Evolutionary conservation across 1,140 invertebrate genomes (phyloP).

Genomic region (Pseudomyrmex gracilis): DNA sequence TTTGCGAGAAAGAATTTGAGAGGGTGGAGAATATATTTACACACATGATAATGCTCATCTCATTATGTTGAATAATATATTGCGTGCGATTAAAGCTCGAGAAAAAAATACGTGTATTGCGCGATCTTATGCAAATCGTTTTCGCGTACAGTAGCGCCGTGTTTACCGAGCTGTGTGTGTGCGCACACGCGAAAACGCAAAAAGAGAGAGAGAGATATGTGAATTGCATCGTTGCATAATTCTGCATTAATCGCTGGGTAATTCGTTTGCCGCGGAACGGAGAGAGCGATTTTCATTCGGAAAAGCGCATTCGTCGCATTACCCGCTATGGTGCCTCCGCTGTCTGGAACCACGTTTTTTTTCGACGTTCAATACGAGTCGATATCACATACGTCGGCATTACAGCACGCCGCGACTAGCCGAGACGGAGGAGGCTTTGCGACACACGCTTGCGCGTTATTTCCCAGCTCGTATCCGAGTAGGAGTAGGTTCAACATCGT

Average conservation of each 20-base stretch:
- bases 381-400: background rate
- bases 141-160: background rate
- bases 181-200: background rate
- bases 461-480: constrained; percentile 13
- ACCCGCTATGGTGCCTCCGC: background rate
- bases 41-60: background rate
- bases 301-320: background rate
- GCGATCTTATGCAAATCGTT: constrained; percentile 38
- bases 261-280: too few relatives aligned
- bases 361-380: constrained; percentile 2
- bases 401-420: background rate
- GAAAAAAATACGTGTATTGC: constrained; percentile 21
- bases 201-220: too few relatives aligned
- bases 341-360: background rate
- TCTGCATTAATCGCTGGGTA: too few relatives aligned
- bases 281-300: background rate
- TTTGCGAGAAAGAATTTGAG: background rate
- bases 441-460: constrained; percentile 25
- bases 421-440: background rate
- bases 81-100: background rate
- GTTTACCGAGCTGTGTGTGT: constrained; percentile 1
- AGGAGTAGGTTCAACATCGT: background rate
- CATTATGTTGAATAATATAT: background rate
- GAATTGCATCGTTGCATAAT: too few relatives aligned
- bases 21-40: too few relatives aligned